phyloP scores from a whole-genome alignment of 2,113 vertebrate genomes.

The Ceyx margarethae region DNA sequence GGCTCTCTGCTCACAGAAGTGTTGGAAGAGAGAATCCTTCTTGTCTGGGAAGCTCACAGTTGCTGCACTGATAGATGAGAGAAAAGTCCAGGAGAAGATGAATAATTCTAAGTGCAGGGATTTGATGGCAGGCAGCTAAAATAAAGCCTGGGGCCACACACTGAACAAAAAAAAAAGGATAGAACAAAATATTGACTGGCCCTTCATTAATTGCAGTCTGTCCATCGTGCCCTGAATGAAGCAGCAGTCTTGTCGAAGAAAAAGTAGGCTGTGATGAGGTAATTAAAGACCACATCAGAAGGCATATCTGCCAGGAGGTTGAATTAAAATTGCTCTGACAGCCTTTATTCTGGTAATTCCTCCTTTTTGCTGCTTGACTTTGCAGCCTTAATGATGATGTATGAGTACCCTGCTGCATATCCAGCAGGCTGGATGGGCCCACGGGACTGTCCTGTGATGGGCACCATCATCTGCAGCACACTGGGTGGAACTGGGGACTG shows the following conservation, averaged over 20 bases:
- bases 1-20: not conserved
- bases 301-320: conserved; percentile 25
- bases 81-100: not conserved
- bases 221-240: conserved; percentile 14
- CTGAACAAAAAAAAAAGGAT: conserved; percentile 3
- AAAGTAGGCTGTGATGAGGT: conserved; percentile 57
- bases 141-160: conserved; percentile 6
- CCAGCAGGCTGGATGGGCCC: not conserved
- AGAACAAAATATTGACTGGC: conserved; percentile 49
- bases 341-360: conserved; percentile 49
- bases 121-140: conserved; percentile 6
- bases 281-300: conserved; percentile 56
- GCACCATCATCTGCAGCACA: not conserved
- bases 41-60: not conserved
- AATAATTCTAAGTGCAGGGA: not conserved
- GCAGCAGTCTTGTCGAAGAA: conserved; percentile 18
- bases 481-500: not conserved
- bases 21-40: not conserved
- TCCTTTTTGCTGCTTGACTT: conserved; percentile 31
- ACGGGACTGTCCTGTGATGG: fast-evolving
- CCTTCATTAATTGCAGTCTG: not conserved
- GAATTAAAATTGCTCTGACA: conserved; percentile 59
- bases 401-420: conserved; percentile 15
- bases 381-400: conserved; percentile 56
- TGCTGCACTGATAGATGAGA: not conserved